Evolutionary conservation across 2,113 vertebrate genomes (phyloP), one percentile per base, ranked within the genome.

Genomic region (Oncorhynchus kisutch): DNA sequence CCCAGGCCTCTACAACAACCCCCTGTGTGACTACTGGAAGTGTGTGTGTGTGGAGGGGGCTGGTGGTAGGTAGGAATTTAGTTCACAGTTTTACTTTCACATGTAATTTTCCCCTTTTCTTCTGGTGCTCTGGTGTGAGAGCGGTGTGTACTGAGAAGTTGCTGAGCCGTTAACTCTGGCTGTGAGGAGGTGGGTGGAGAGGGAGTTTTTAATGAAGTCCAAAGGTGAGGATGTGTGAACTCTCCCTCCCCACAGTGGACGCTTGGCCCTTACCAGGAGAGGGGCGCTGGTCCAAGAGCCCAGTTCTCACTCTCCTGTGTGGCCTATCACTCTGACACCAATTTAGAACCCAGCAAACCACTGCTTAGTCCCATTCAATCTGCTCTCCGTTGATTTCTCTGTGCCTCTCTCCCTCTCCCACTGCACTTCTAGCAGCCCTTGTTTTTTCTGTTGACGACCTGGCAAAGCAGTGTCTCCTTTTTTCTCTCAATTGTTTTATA

Each of bases 171-270:
- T 67, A 60, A 59, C 67, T 60, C 64, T 74, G 77, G 70, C 57
- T 18, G 60, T 34, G 66, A 25, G 51, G 64, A 62, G 80, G 34
- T 31, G 76, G 70, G 29, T 70, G 25, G 60, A 59, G 20, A n/a
- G 73, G 67, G 59, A 85, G 78, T 78, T 85, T 83, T 76, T 85
- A 84, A 81, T 85, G 72, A 85, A 79, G 82, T 85, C 86, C 80
- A 81, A 81, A 88, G 82, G 73, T 75, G 77, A 70, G 69, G n/a
- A 74, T 74, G 71, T 81, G 81, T 76, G 77, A 80, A 81, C 67
- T 18, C 29, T 24, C 16, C 74, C 29, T 59, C 27, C 49, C 24
- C 39, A 70, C 69, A 14, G 11, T 31, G 65, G 4, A 25, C 6
- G 16, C 54, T 20, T 20, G 54, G 65, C 70, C 39, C 73, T 78